Conservation (phyloP, 1,140 invertebrate genomes). For the Diorhabda sublineata region DNA sequence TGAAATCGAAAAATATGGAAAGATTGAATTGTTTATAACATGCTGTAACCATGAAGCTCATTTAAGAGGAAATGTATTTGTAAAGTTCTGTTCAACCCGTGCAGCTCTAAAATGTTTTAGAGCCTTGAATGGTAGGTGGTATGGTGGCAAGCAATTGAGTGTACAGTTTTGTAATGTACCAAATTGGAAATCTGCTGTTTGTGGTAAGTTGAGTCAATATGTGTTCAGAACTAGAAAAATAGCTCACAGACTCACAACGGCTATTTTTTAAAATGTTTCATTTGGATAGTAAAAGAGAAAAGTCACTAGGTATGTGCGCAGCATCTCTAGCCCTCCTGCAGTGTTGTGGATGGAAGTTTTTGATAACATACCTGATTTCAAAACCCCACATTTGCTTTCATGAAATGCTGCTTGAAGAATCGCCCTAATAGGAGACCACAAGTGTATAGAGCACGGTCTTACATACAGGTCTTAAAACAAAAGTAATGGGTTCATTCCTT, state of each 20-base stretch:
- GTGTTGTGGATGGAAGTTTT: too few relatives aligned
- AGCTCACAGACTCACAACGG: neutral
- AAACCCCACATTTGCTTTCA: too few relatives aligned
- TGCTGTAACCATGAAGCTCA: slow-evolving; percentile 84
- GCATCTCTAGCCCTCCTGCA: too few relatives aligned
- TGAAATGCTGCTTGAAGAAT: too few relatives aligned
- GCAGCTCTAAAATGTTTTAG: slow-evolving; percentile 70
- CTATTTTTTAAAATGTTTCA: neutral
- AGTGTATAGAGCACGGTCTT: too few relatives aligned
- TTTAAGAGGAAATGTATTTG: slow-evolving; percentile 85
- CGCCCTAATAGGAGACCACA: too few relatives aligned
- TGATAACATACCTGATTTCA: too few relatives aligned
- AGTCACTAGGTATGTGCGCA: too few relatives aligned
- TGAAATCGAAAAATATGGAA: slow-evolving; percentile 78
- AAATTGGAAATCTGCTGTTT: slow-evolving; percentile 84
- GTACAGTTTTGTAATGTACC: slow-evolving; percentile 75
- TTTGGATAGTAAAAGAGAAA: neutral
- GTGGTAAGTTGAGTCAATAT: slow-evolving; percentile 60
- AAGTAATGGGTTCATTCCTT: too few relatives aligned
- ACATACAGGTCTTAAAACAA: too few relatives aligned
- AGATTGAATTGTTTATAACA: slow-evolving; percentile 75
- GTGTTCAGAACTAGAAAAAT: neutral
- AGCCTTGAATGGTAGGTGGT: slow-evolving; percentile 81
- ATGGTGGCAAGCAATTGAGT: slow-evolving; percentile 77
- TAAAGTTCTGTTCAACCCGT: slow-evolving; percentile 70